Conservation (phyloP, 1,140 invertebrate genomes). For the Scaptodrosophila lebanonensis region DNA sequence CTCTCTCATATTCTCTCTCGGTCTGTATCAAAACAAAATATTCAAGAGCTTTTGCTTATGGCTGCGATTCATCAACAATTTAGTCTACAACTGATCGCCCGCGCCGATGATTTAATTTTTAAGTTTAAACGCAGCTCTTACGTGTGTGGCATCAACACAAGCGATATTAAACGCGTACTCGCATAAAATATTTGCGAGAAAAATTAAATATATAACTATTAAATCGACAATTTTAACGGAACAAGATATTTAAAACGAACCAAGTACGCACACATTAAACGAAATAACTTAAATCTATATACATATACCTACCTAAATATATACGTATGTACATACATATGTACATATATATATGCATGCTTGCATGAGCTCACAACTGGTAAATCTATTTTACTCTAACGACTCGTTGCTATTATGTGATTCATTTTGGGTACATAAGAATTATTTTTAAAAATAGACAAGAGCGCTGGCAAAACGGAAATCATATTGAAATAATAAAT, state of each 20-base stretch:
- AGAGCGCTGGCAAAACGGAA: slow-evolving; percentile 43
- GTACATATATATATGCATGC: slow-evolving; percentile 34
- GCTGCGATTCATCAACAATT: slow-evolving; percentile 61
- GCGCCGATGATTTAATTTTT: slow-evolving; percentile 75
- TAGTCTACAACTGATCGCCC: slow-evolving; percentile 72
- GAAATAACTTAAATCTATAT: too few species aligned
- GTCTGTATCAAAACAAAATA: slow-evolving; percentile 3
- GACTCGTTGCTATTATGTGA: slow-evolving; percentile 39
- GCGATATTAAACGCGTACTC: too few species aligned
- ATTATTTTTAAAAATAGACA: slow-evolving; percentile 65
- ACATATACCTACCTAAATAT: slow-evolving; percentile 38
- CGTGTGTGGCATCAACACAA: slow-evolving; percentile 37
- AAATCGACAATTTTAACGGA: not conserved
- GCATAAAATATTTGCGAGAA: too few species aligned
- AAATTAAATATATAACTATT: not conserved
- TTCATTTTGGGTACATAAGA: slow-evolving; percentile 36
- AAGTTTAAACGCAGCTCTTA: slow-evolving; percentile 51
- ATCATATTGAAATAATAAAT: slow-evolving; percentile 56
- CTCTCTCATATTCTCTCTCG: slow-evolving; percentile 14
- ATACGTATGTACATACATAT: slow-evolving; percentile 43
- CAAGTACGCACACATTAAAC: not conserved
- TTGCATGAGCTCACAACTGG: slow-evolving; percentile 21
- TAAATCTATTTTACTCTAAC: slow-evolving; percentile 30
- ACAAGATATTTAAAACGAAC: not conserved
- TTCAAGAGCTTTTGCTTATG: slow-evolving; percentile 39